Evolutionary conservation across 30 jellyfish, hydroid and myxozoan genomes (phyloP), one percentile per base, ranked within the genome.

Genomic region (Aurelia aurita complex sp. Pacific): DNA sequence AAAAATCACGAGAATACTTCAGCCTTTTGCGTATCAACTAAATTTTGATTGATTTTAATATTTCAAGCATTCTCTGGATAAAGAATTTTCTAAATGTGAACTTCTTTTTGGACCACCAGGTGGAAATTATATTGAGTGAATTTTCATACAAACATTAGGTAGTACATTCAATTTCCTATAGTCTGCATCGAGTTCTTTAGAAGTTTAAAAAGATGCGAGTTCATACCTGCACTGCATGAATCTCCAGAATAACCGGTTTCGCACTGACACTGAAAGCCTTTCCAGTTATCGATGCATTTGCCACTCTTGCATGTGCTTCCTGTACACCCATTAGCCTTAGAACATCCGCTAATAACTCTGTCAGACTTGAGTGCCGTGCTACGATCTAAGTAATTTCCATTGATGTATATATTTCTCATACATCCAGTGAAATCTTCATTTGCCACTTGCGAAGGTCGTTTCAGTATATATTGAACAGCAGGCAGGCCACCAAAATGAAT

Each of bases 231-330:
- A 36, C 63, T 12, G 69, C 98, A 92, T 6, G 84, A 34, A n/a
- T 72, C 83, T 4, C 97, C 97, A 40, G 86, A 6, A 50, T 38
- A 81, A n/a, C 98, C 98, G 19, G 59, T 65, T 2, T 83, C 29
- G 55, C 98, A 92, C 12, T 70, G 89, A 64, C 98, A 92, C 54
- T 71, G 88, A 29, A 63, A 69, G n/a, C 83, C 86, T 6, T 51
- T 36, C 98, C 98, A 92, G 71, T 66, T 73, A 73, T 82, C 90
- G 19, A 82, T 32, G 81, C 98, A 92, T 64, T 78, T 34, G 46
- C 96, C 97, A 17, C 62, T 64, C 64, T 86, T 81, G 83, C 97
- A 87, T 46, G 90, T 69, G 59, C 72, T 87, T 1, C 64, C 50
- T 42, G 83, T 11, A 77, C 95, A 81, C 4, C 90, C 69, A 38